A percentile compares a stretch with the other conserved stretches of the same genome.
These are phyloP conservation scores for Chromobotia macracanthus DNA, from an alignment of 2,797 vertebrate genomes.

Conservation along the genomic window DNA sequence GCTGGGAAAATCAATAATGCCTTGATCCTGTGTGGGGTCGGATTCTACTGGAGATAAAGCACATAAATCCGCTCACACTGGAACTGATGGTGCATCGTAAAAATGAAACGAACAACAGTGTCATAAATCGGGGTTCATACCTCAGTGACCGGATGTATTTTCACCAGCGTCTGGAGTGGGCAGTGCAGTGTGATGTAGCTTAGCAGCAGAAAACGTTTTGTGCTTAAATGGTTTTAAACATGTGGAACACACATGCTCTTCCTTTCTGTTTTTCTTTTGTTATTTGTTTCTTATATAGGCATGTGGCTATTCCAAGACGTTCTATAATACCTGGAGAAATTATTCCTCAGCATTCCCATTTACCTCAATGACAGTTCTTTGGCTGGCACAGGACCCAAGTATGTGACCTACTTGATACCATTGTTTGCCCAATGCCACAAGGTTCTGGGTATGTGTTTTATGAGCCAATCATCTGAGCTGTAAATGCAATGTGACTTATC, in stretches of 20 bases:
- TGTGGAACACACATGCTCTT: conserved; percentile 17
- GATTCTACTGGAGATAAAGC: conserved; percentile 63
- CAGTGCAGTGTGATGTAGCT: background rate
- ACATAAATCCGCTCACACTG: conserved; percentile 60
- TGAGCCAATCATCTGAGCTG: too few species aligned
- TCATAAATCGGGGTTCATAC: conserved; percentile 51
- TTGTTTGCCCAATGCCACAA: too few species aligned
- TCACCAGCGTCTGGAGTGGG: background rate
- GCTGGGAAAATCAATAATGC: conserved; percentile 73
- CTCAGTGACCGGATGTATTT: conserved; percentile 1
- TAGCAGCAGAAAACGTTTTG: background rate
- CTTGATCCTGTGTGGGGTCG: conserved; percentile 69
- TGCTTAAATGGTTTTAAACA: conserved; percentile 6
- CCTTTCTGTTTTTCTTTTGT: background rate
- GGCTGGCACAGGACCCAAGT: too few species aligned
- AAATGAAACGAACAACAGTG: conserved; percentile 52
- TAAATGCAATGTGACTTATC: too few species aligned
- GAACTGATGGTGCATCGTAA: conserved; percentile 62
- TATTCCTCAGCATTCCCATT: background rate
- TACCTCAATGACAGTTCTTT: background rate
- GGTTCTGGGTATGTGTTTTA: too few species aligned
- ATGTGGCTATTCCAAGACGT: background rate
- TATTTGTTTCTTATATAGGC: background rate
- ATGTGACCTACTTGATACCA: too few species aligned
- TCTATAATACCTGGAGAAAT: background rate